Base-by-base conservation (phyloP, 2,888 invertebrate species). In the Apocheima hispidaria region DNA sequence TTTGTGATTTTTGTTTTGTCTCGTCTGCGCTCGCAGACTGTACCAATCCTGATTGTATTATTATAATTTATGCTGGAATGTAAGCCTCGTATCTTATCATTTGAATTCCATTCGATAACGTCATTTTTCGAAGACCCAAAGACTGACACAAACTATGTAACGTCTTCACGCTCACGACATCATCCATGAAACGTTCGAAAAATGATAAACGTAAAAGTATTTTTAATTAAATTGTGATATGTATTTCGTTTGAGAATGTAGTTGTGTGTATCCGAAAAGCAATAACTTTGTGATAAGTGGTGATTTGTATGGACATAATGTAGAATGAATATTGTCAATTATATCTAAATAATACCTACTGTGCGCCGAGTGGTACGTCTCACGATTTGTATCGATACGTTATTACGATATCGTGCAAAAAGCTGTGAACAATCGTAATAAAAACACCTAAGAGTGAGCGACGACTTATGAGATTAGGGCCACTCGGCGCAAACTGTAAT, bases 11-110 rank as follows among this genome's bases (percentile, higher is more conserved):
- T 84, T 76, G 71, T 70, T 62, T 61, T 56, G 53, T 62, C 50
- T 54, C 46, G 65, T 64, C 70, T 71, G 73, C 60, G 40, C 55
- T 58, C 69, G 75, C 75, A 69, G 75, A 73, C 75, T 73, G 77
- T 81, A 83, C 79, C 80, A 77, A 79, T 80, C 77, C 69, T 81
- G 69, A 80, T 79, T 83, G 81, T 83, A 75, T 79, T 84, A 76
- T 81, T 86, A 82, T 92, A 90, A 92, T 91, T 91, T 91, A 92
- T 92, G 92, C 91, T 92, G 92, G 90, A 92, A 89, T 90, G 83
- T 72, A 73, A 78, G 78, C 83, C 81, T 74, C 69, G 78, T 82
- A 78, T 78, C n/a, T 76, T 78, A 73, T 71, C 71, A 66, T 65
- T 55, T 52, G 72, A 75, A 83, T 86, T 84, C 80, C 82, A 85